These are phyloP conservation scores for Temnothorax rugatulus DNA, from an alignment of 2,888 invertebrate genomes.

Conservation along the genomic window DNA sequence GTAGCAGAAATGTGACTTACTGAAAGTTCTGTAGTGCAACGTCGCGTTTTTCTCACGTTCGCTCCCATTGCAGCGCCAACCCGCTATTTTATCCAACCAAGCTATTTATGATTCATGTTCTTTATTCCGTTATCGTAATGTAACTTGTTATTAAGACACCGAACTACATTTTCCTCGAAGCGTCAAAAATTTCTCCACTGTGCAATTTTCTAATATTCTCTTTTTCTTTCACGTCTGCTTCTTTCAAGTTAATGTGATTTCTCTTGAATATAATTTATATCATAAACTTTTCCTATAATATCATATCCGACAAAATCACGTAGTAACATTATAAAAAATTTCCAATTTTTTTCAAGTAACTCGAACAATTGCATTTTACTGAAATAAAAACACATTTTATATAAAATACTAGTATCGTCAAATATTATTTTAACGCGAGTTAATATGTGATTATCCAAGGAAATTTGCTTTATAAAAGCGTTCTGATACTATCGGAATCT, in stretches of 20 bases:
- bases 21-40: constrained; percentile 46
- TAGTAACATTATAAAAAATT: background rate
- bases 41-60: constrained; percentile 53
- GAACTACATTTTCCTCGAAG: background rate
- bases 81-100: constrained; percentile 49
- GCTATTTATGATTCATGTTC: constrained; percentile 64
- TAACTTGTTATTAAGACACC: constrained; percentile 57
- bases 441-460: background rate
- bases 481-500: background rate
- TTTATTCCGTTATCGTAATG: constrained; percentile 63
- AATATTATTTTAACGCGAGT: background rate
- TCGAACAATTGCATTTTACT: background rate
- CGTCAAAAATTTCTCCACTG: background rate
- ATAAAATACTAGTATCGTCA: background rate
- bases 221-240: background rate
- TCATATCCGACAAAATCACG: background rate
- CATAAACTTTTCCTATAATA: background rate
- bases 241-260: background rate
- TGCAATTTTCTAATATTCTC: background rate
- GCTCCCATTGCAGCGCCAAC: constrained; percentile 30
- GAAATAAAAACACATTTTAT: background rate
- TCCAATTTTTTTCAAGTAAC: background rate
- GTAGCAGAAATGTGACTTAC: constrained; percentile 45
- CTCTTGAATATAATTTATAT: background rate
- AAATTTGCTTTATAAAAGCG: background rate